A percentile compares a stretch with the other conserved stretches of the same genome.
Evolutionary conservation across 64 coral and sea anemone species (phyloP).

Genomic region (Cladopsammia gracilis): DNA sequence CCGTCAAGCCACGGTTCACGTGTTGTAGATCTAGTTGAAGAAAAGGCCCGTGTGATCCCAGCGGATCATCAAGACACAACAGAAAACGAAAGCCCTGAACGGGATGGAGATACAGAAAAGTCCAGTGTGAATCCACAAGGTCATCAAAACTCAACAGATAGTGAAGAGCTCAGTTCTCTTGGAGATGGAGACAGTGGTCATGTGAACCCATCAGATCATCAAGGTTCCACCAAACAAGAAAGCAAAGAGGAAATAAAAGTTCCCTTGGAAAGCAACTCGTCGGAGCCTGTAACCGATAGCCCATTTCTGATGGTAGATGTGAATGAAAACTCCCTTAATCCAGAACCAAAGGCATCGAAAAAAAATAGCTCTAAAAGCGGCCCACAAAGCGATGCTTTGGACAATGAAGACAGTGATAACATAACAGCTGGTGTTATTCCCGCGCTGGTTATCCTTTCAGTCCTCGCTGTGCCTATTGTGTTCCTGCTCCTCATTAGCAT

Average conservation of each 20-base stretch:
- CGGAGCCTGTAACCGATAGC: background rate
- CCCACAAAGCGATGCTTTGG: background rate
- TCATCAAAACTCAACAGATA: background rate
- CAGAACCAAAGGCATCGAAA: background rate
- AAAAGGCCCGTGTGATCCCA: conserved; percentile 2
- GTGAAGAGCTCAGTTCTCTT: background rate
- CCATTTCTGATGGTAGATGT: background rate
- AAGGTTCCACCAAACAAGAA: background rate
- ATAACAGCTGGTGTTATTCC: conserved; percentile 69
- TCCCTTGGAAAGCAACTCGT: background rate
- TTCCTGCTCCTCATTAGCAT: conserved; percentile 90
- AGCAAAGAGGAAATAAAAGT: background rate
- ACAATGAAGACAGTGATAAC: background rate
- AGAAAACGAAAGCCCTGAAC: background rate
- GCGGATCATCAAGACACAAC: background rate
- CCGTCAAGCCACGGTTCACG: background rate
- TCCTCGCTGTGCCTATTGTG: conserved; percentile 82
- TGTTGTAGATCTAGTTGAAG: background rate
- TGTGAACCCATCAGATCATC: no score
- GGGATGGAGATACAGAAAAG: background rate
- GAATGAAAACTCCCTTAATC: background rate
- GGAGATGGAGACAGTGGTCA: no score
- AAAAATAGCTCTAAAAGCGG: background rate
- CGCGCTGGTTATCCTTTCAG: conserved; percentile 85
- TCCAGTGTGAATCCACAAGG: background rate